A percentile compares a stretch with the other conserved stretches of the same genome.
These are phyloP conservation scores for Pseudorectes ferrugineus DNA, from an alignment of 2,113 vertebrate species.

Conservation along the genomic window DNA sequence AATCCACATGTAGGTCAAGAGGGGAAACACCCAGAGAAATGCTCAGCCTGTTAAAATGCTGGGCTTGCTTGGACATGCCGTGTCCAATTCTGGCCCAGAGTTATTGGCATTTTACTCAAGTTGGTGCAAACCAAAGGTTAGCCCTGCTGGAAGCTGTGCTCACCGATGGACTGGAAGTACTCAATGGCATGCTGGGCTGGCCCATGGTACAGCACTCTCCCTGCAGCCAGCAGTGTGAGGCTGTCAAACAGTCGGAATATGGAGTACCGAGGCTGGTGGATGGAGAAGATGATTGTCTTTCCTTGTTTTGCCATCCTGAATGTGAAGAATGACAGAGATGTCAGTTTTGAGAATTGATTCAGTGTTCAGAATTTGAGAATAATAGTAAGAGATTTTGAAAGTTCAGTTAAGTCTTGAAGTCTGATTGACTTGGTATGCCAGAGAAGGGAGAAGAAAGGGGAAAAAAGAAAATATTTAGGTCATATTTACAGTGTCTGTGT, in stretches of 20 bases:
- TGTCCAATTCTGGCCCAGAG: background rate
- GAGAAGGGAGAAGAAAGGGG: background rate
- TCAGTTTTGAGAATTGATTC: background rate
- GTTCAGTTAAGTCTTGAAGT: background rate
- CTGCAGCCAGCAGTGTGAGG: constrained; percentile 84
- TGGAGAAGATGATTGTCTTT: constrained; percentile 91
- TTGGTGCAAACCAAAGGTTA: background rate
- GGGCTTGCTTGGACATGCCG: rapidly evolving
- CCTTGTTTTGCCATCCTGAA: constrained; percentile 83
- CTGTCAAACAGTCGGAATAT: constrained; percentile 92
- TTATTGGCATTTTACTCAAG: background rate
- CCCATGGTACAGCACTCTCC: constrained; percentile 85
- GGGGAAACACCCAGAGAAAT: background rate
- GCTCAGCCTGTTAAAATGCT: background rate
- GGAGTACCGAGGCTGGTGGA: constrained; percentile 92
- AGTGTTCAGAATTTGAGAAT: background rate
- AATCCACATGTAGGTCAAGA: background rate
- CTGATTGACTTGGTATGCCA: background rate
- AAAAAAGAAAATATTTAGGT: background rate
- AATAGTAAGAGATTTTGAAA: background rate
- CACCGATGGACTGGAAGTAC: constrained; percentile 85
- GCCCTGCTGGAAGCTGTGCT: background rate
- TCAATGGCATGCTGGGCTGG: constrained; percentile 73
- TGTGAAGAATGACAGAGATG: background rate
- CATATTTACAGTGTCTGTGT: background rate